Base-by-base conservation (phyloP, 2,888 invertebrate genomes). In the Sturmia bella region DNA sequence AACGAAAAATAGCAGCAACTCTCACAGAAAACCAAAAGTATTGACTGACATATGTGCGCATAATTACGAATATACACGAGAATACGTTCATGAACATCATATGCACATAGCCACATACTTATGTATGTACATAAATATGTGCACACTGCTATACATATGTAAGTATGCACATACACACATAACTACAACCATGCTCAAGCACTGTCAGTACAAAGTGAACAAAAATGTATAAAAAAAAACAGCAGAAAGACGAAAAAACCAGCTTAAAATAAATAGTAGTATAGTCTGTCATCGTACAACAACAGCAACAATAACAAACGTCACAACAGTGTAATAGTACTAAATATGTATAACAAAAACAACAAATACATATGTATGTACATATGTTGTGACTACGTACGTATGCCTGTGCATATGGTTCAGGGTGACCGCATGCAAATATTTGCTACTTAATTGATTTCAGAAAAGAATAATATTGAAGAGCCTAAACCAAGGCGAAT, bases 31-130 rank as follows among this genome's bases (percentile, higher is more conserved):
- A 73, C 81, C 72, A 77, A 81, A 81, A 61, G 81, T 81, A 81
- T 81, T 81, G 81, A 81, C 81, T 81, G 81, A 81, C 81, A 81
- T 81, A 81, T 81, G 81, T 73, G 76, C 77, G 76, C 81, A 77
- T 81, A 81, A 81, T 81, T 81, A 81, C 81, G 72, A 81, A 81
- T 81, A 73, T 81, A 73, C 63, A 73, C 72, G 32, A 72, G 80
- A 76, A 72, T 54, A 41, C 19, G 17, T 19, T 17, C 12, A 37
- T 12, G 43, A 32, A 32, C 32, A 32, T 32, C 7, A 7, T 32
- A 32, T 32, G 9, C 32, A 17, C 39, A 7, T 27, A 57, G 32
- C 21, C 21, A n/a, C 19, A n/a, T 41, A 54, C 32, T 4, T 27
- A 27, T 32, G 5, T 32, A n/a, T 41, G 27, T 41, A 54, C 32